phyloP scores from a whole-genome alignment of 1,140 invertebrate genomes.

The Pseudobourletiella spinata region DNA sequence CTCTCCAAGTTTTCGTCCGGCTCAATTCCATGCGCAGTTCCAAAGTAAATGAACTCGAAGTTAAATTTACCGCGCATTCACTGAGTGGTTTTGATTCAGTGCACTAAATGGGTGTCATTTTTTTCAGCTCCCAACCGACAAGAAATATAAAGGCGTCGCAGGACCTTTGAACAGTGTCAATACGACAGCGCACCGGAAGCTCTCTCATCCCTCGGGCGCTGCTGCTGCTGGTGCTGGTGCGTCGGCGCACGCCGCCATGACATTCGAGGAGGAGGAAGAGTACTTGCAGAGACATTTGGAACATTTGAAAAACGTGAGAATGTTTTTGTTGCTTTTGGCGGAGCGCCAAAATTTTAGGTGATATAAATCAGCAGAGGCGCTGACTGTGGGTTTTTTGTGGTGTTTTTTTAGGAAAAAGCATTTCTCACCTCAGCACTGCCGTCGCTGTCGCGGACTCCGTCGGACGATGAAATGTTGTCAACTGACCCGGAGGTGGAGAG shows the following conservation, averaged over 20 bases:
- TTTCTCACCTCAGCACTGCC: constrained; percentile 69
- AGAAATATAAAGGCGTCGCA: too few species aligned
- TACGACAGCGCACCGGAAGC: too few species aligned
- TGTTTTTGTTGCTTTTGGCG: not conserved
- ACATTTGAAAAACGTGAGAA: constrained; percentile 33
- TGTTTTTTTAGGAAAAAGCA: constrained; percentile 60
- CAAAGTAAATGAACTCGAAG: constrained; percentile 45
- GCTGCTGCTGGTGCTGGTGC: too few species aligned
- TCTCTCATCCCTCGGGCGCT: too few species aligned
- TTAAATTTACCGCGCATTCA: too few species aligned
- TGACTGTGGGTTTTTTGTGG: too few species aligned
- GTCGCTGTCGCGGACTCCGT: constrained; percentile 63
- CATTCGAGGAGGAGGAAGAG: constrained; percentile 35
- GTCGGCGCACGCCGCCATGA: too few species aligned
- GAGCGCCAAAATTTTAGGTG: not conserved
- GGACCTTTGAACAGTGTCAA: too few species aligned
- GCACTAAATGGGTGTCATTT: too few species aligned
- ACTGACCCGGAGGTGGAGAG: constrained; percentile 48
- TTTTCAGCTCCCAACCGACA: too few species aligned
- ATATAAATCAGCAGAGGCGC: not conserved
- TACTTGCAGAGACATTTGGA: constrained; percentile 29
- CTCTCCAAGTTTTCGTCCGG: constrained; percentile 63
- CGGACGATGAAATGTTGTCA: constrained; percentile 71
- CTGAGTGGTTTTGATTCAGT: constrained; percentile 9
- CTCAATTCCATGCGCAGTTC: constrained; percentile 62